Evolutionary conservation across 2,797 vertebrate species (phyloP).

Genomic region (Diceros bicornis): DNA sequence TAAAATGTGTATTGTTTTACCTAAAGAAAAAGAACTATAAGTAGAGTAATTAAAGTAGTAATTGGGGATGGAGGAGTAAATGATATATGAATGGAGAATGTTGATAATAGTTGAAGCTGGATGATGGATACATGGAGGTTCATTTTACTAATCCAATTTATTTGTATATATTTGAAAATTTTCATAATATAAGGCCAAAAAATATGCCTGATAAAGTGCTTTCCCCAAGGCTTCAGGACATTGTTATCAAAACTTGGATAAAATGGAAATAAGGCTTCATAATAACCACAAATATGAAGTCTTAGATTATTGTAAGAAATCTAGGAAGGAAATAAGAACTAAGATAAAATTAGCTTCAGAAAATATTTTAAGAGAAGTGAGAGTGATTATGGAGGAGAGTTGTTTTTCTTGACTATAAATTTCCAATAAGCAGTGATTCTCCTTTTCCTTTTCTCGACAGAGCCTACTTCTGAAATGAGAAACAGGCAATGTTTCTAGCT

Average conservation of each 20-base stretch:
- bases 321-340: not conserved
- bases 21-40: not conserved
- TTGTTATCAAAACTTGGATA: not conserved
- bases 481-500: not conserved
- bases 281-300: not conserved
- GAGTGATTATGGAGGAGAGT: not conserved
- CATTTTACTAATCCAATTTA: not conserved
- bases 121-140: not conserved
- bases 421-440: not conserved
- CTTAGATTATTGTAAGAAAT: not conserved
- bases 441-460: not conserved
- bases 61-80: not conserved
- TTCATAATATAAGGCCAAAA: not conserved
- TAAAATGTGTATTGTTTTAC: not conserved
- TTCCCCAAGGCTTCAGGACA: not conserved
- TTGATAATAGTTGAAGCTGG: not conserved
- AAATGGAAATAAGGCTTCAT: not conserved
- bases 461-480: constrained; percentile 36
- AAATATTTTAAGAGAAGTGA: not conserved
- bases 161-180: not conserved
- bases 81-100: not conserved
- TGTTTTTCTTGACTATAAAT: not conserved
- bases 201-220: not conserved
- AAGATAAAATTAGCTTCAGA: not conserved
- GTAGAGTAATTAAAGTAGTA: not conserved